phyloP scores from a whole-genome alignment of 2,113 vertebrate species.

The Chascanopsetta lugubris region DNA sequence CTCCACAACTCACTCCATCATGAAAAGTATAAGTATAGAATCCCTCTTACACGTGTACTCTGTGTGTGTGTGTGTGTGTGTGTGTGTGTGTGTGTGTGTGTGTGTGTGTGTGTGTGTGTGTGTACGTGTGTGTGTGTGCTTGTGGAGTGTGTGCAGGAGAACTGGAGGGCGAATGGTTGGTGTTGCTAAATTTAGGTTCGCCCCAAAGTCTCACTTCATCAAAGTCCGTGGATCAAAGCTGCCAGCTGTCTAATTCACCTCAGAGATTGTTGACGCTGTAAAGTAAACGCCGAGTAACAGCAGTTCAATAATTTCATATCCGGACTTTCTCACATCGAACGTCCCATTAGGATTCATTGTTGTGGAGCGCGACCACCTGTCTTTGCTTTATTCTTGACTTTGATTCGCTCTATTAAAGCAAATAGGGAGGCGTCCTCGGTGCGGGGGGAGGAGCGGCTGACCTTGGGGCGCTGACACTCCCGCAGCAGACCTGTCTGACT shows the following conservation, averaged over 20 bases:
- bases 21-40: too few species aligned
- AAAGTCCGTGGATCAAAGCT: slow-evolving; percentile 29
- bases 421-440: not conserved
- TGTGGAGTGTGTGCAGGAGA: not conserved
- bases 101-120: too few species aligned
- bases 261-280: not conserved
- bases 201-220: slow-evolving; percentile 14
- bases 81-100: too few species aligned
- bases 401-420: slow-evolving; percentile 10
- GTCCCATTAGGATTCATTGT: slow-evolving; percentile 3
- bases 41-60: too few species aligned
- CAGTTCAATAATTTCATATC: slow-evolving; percentile 10
- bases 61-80: too few species aligned
- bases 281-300: slow-evolving; percentile 5
- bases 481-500: slow-evolving; percentile 10
- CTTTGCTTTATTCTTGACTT: slow-evolving; percentile 11
- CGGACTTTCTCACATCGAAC: slow-evolving; percentile 15
- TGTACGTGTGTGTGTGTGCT: not conserved
- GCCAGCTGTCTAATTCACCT: slow-evolving; percentile 43
- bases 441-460: not conserved
- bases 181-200: slow-evolving; percentile 28
- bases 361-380: slow-evolving; percentile 15
- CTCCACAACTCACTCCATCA: too few species aligned
- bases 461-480: slow-evolving; percentile 32
- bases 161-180: slow-evolving; percentile 12